Conservation (phyloP, 1,140 invertebrate genomes). For the Planococcus citri region DNA sequence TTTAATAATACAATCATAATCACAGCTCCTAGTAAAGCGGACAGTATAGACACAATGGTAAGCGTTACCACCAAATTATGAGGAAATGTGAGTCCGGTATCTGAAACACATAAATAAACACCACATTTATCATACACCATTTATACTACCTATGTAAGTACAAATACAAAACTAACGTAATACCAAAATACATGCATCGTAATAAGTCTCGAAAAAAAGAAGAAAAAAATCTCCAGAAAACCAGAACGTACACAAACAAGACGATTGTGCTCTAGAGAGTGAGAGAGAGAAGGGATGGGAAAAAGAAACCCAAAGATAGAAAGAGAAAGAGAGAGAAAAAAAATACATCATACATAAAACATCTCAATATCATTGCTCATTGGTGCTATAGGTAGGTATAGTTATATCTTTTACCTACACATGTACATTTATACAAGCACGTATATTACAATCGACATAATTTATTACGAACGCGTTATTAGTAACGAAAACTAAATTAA, state of each 20-base stretch:
- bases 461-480: slow-evolving; percentile 2
- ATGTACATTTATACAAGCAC: background rate
- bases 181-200: no score
- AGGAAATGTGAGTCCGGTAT: background rate
- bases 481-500: slow-evolving; percentile 8
- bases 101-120: slow-evolving; percentile 10
- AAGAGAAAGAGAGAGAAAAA: background rate
- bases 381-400: no score
- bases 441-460: background rate
- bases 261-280: no score
- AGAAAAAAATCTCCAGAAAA: background rate
- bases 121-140: background rate
- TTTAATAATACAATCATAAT: slow-evolving; percentile 17
- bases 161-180: no score
- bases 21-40: slow-evolving; percentile 10
- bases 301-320: no score
- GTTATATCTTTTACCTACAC: no score
- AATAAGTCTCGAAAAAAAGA: background rate
- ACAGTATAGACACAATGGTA: slow-evolving; percentile 9
- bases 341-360: slow-evolving; percentile 1
- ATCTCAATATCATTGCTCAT: background rate
- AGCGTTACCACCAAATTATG: slow-evolving; percentile 13
- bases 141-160: no score
- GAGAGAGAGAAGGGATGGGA: no score
- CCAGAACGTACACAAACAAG: no score